Conservation (phyloP, 2,888 invertebrate species). For the Tenthredo scrophulariae region DNA sequence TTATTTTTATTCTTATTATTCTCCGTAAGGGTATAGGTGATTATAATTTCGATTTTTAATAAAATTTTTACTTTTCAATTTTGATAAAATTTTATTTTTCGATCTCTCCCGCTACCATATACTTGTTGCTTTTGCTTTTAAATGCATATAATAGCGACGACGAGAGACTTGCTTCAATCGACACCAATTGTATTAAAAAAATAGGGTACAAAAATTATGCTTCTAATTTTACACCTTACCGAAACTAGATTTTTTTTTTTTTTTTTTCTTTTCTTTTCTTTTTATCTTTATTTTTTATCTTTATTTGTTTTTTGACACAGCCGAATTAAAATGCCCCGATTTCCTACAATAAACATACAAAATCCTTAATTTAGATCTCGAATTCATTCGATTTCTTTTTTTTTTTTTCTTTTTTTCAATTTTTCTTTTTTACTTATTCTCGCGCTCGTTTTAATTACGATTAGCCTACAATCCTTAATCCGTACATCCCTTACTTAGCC, state of each 20-base stretch:
- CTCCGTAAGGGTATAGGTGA: conserved; percentile 3
- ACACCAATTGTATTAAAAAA: conserved; percentile 74
- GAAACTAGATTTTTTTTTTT: conserved; percentile 65
- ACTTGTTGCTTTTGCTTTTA: conserved; percentile 34
- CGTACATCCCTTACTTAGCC: conserved; percentile 53
- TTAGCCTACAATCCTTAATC: conserved; percentile 26
- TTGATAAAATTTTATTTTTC: conserved; percentile 57
- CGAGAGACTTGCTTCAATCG: conserved; percentile 55
- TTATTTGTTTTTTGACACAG: conserved; percentile 69
- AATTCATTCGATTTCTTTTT: conserved; percentile 3
- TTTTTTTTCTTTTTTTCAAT: not conserved
- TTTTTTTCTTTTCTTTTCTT: conserved; percentile 60
- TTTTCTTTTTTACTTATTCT: not conserved
- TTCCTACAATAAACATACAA: conserved; percentile 62
- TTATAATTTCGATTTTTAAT: conserved; percentile 56
- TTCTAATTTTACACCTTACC: conserved; percentile 73
- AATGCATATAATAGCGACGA: not conserved
- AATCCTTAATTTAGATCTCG: conserved; percentile 63
- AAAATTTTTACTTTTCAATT: conserved; percentile 54
- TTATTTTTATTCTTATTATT: not conserved
- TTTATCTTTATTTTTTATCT: conserved; percentile 36
- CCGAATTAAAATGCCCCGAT: conserved; percentile 77
- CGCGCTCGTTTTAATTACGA: conserved; percentile 16
- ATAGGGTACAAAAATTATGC: conserved; percentile 78
- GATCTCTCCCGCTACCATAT: conserved; percentile 52